phyloP scores from a whole-genome alignment of 2,797 vertebrate species.

The Ctenochaetus hawaiiensis region DNA sequence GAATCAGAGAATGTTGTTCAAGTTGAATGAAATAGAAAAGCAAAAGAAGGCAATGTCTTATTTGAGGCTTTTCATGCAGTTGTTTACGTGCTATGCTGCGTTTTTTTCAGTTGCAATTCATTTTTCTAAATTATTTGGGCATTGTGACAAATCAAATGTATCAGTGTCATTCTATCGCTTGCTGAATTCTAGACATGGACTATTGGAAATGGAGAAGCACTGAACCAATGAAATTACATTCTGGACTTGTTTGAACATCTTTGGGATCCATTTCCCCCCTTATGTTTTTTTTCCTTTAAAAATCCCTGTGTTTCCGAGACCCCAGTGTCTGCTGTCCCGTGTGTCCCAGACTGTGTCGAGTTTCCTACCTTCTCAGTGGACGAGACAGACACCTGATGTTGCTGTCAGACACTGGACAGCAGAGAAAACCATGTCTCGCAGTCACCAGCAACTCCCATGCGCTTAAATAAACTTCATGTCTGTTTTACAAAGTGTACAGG shows the following conservation, averaged over 20 bases:
- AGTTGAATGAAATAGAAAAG: slow-evolving; percentile 22
- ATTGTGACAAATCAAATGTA: slow-evolving; percentile 42
- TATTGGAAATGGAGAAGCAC: slow-evolving; percentile 2
- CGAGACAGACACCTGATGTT: slow-evolving; percentile 4
- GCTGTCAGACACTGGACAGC: slow-evolving; percentile 3
- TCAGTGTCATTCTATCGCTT: background rate
- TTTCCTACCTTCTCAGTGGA: slow-evolving; percentile 2
- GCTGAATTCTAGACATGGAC: background rate
- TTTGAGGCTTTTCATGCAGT: slow-evolving; percentile 45
- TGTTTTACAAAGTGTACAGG: slow-evolving; percentile 53
- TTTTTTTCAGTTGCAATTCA: slow-evolving; percentile 24
- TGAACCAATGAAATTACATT: slow-evolving; percentile 2
- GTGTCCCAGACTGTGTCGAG: background rate
- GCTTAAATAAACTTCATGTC: slow-evolving; percentile 30
- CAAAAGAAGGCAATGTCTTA: slow-evolving; percentile 27
- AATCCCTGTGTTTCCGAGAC: background rate
- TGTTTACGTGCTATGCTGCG: slow-evolving; percentile 40
- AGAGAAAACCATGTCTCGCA: background rate
- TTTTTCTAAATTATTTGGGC: slow-evolving; percentile 56
- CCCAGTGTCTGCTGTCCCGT: slow-evolving; percentile 14
- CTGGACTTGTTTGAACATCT: background rate
- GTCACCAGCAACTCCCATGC: slow-evolving; percentile 39
- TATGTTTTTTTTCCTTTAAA: background rate
- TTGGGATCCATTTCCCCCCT: background rate
- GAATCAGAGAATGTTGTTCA: slow-evolving; percentile 24